Percentiles rank a stretch among this genome's conserved stretches.
These are phyloP conservation scores for Dendrocincla tyrannina DNA, from an alignment of 2,797 vertebrate genomes.

Conservation along the genomic window DNA sequence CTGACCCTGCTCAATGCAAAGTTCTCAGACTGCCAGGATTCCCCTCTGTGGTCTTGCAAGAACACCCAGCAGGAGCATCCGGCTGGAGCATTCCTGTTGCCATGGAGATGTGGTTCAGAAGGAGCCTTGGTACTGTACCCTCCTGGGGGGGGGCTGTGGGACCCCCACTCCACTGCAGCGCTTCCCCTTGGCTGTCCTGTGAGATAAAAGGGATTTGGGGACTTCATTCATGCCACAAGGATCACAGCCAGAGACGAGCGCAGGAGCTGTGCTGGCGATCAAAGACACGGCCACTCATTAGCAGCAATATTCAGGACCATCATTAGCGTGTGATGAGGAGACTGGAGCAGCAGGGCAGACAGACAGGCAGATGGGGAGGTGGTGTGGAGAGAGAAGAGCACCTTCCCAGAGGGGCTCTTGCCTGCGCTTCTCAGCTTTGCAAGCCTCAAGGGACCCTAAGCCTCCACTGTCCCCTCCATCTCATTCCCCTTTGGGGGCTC, in stretches of 20 bases:
- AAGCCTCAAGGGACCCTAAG: not conserved
- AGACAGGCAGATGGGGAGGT: not conserved
- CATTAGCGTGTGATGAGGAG: not conserved
- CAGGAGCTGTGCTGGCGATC: not conserved
- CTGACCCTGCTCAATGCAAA: not conserved
- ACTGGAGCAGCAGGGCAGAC: not conserved
- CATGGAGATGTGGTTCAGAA: constrained; percentile 38
- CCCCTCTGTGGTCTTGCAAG: not conserved
- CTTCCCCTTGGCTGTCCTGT: not conserved
- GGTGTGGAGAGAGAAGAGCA: not conserved
- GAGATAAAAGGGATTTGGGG: not conserved
- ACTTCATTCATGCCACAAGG: not conserved
- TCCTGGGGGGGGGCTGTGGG: not conserved
- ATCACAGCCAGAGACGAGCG: not conserved
- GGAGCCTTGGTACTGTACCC: not conserved
- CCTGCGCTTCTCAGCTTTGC: not conserved
- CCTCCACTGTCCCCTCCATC: not conserved
- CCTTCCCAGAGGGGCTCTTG: not conserved
- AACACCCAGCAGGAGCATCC: not conserved
- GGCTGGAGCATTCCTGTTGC: not conserved
- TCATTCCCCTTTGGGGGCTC: not conserved
- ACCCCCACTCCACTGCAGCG: not conserved
- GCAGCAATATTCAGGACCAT: not conserved
- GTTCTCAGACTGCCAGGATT: not conserved
- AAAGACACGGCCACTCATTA: not conserved